Evolutionary conservation across 2,113 vertebrate species (phyloP).

Genomic region (Bucco capensis): DNA sequence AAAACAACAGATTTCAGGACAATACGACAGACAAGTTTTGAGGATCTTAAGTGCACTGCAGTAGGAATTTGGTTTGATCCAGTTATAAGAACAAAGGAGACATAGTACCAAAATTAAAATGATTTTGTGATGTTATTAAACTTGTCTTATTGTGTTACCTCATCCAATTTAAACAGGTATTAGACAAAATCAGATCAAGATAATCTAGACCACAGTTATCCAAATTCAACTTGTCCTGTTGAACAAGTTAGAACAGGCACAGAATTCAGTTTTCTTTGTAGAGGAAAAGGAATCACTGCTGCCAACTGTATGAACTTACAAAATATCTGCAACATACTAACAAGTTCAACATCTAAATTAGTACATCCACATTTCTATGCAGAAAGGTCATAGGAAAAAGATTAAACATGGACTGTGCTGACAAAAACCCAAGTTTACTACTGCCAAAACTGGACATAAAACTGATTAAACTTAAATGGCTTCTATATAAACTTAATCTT

Average conservation of each 20-base stretch:
- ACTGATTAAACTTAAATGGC: not conserved
- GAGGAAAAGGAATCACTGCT: not conserved
- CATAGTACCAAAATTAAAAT: not conserved
- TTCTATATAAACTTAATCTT: not conserved
- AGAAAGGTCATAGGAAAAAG: not conserved
- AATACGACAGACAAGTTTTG: not conserved
- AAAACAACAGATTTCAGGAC: not conserved
- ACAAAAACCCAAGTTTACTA: not conserved
- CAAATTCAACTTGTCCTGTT: not conserved
- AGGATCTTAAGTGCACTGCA: not conserved
- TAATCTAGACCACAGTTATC: not conserved
- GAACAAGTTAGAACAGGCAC: not conserved
- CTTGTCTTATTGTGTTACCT: not conserved
- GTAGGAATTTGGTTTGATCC: not conserved
- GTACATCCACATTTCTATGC: not conserved
- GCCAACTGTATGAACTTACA: not conserved
- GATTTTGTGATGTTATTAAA: not conserved
- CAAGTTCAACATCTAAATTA: not conserved
- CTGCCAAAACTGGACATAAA: not conserved
- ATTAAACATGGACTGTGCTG: not conserved
- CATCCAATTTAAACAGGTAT: not conserved
- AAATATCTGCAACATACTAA: not conserved
- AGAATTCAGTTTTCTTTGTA: not conserved
- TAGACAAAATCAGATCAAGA: not conserved
- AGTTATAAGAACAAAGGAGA: not conserved